Percentiles rank a stretch among this genome's conserved stretches.
Evolutionary conservation across 2,113 vertebrate genomes (phyloP).

Genomic region (Pseudorasbora parva): DNA sequence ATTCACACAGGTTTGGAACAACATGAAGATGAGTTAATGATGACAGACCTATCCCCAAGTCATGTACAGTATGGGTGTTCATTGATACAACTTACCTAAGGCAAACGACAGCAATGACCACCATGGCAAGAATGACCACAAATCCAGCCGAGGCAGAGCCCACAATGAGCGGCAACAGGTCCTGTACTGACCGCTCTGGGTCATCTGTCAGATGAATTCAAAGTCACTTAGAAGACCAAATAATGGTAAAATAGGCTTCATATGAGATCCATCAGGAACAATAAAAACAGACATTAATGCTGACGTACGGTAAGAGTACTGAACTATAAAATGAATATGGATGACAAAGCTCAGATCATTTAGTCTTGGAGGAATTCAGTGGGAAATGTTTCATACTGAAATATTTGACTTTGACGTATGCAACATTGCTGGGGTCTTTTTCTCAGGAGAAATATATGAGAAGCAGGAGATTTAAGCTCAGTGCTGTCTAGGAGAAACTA

Average conservation of each 20-base stretch:
- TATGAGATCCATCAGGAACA: background rate
- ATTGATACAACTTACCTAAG: conserved; percentile 84
- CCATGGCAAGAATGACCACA: conserved; percentile 90
- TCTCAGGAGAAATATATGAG: background rate
- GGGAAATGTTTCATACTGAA: background rate
- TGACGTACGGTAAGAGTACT: background rate
- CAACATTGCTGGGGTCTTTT: background rate
- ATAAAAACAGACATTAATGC: background rate
- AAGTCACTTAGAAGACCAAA: background rate
- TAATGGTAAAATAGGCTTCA: background rate
- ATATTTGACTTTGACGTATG: background rate
- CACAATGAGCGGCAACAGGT: conserved; percentile 93
- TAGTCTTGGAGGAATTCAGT: background rate
- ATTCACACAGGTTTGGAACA: background rate
- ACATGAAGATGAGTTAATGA: background rate
- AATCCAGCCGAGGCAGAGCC: conserved; percentile 91
- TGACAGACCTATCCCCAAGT: background rate
- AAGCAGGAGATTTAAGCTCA: background rate
- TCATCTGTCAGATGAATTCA: conserved; percentile 69
- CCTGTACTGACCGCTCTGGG: conserved; percentile 88
- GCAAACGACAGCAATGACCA: conserved; percentile 93
- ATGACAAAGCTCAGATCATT: background rate
- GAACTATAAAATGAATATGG: background rate
- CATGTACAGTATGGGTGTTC: background rate
- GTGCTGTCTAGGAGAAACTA: background rate